Percentiles rank a stretch among this genome's conserved stretches.
These are phyloP conservation scores for Pelusios castaneus DNA, from an alignment of 2,113 vertebrate genomes.

Conservation along the genomic window DNA sequence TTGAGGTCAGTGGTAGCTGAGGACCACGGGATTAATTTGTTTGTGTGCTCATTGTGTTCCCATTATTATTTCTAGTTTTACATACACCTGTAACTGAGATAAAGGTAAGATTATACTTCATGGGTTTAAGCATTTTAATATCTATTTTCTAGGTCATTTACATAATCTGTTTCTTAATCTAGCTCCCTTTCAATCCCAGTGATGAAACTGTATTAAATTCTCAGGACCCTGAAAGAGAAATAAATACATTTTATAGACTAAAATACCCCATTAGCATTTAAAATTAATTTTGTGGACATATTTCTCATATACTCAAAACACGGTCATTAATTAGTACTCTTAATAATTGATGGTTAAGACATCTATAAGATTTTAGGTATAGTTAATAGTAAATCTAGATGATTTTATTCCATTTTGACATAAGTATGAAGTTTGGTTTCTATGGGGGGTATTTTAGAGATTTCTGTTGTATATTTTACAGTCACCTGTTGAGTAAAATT, in stretches of 20 bases:
- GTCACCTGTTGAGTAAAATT: background rate
- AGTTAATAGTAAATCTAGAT: background rate
- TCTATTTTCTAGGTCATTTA: background rate
- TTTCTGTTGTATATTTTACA: background rate
- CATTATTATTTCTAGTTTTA: background rate
- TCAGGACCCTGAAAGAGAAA: background rate
- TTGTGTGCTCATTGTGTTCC: background rate
- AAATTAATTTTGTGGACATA: background rate
- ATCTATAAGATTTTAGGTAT: background rate
- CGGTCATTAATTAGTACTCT: background rate
- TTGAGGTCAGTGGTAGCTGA: background rate
- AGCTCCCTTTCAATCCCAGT: background rate
- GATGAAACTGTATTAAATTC: background rate
- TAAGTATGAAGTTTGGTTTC: background rate
- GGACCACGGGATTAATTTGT: background rate
- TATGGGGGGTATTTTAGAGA: background rate
- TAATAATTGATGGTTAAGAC: background rate
- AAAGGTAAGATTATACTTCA: rapidly evolving
- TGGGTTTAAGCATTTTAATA: background rate
- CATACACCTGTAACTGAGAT: background rate
- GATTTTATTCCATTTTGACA: background rate
- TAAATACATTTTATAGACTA: background rate
- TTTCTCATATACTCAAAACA: background rate
- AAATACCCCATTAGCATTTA: background rate
- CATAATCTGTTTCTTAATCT: background rate